Evolutionary conservation across 2,888 invertebrate species (phyloP).

Genomic region (Eupithecia centaureata): DNA sequence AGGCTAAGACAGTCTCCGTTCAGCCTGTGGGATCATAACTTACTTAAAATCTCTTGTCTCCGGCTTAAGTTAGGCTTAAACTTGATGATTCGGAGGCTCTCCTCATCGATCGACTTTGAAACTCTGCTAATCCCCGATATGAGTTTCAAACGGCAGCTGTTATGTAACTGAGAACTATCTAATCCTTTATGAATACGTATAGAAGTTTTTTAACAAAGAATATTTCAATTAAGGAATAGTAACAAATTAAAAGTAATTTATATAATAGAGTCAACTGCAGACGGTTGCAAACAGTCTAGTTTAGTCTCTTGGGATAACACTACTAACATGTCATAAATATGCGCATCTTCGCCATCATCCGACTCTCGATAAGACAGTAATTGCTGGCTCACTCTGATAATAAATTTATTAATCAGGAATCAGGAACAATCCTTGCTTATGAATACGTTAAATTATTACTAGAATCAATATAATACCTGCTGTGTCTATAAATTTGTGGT

Average conservation of each 20-base stretch:
- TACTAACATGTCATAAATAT: too few relatives aligned
- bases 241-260: too few relatives aligned
- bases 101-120: conserved; percentile 50
- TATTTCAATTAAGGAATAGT: too few relatives aligned
- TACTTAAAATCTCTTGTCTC: conserved; percentile 53
- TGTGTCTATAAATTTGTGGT: neutral
- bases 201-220: too few relatives aligned
- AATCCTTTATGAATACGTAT: too few relatives aligned
- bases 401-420: neutral
- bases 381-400: too few relatives aligned
- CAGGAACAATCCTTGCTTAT: neutral
- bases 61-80: conserved; percentile 49
- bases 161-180: neutral
- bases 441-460: neutral
- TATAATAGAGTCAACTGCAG: too few relatives aligned
- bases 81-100: conserved; percentile 52
- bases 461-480: neutral
- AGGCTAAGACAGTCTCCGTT: conserved; percentile 7
- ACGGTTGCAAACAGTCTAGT: too few relatives aligned
- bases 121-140: conserved; percentile 63
- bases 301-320: too few relatives aligned
- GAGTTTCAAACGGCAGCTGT: conserved; percentile 52
- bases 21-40: conserved; percentile 38
- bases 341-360: too few relatives aligned
- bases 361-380: too few relatives aligned